Evolutionary conservation across 2,113 vertebrate species (phyloP), one percentile per base, ranked within the genome.

Genomic region (Amphiprion percula): DNA sequence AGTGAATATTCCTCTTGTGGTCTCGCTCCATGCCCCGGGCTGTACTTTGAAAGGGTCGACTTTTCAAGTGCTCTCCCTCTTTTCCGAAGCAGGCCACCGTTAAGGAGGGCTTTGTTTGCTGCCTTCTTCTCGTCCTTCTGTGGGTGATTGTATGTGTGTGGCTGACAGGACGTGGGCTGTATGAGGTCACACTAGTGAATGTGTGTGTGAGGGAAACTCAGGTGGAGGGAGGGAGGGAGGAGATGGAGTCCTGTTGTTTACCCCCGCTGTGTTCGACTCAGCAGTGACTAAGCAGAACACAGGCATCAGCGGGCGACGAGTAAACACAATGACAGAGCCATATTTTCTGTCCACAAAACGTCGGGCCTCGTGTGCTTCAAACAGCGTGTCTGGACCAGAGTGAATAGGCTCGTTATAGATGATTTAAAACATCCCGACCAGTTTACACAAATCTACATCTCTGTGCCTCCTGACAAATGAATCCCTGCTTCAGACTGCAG

Each of bases 221-320:
- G 74, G 68, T 79, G 37, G n/a, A 9, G 41, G 56, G 28, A 50
- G 26, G 10, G 21, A 50, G 66, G 16, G 39, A 62, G 24, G 46
- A 46, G 47, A 26, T 24, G 44, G 75, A 52, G 30, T 58, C 75
- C 56, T 63, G 77, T 61, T 68, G 82, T 84, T 67, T 12, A 5
- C 67, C 55, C 78, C 77, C 8, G 54, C 63, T 21, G 63, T 37
- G 74, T 52, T 69, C 39, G 1, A 56, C 80, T 64, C 69, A 69
- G 79, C 55, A 1, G 73, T 84, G 88, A 87, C 84, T 82, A 63
- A 87, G 82, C 80, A 90, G 66, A 82, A 79, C 70, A 28, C 50
- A 4, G 74, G 66, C 23, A 68, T 79, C 83, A 77, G 68, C 52
- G 4, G 66, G 82, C 77, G 30, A n/a, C 52, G 21, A 75, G 69